A percentile compares a stretch with the other conserved stretches of the same genome.
phyloP scores from a whole-genome alignment of 92 coral and sea anemone genomes.

The Palythoa grandiflora region DNA sequence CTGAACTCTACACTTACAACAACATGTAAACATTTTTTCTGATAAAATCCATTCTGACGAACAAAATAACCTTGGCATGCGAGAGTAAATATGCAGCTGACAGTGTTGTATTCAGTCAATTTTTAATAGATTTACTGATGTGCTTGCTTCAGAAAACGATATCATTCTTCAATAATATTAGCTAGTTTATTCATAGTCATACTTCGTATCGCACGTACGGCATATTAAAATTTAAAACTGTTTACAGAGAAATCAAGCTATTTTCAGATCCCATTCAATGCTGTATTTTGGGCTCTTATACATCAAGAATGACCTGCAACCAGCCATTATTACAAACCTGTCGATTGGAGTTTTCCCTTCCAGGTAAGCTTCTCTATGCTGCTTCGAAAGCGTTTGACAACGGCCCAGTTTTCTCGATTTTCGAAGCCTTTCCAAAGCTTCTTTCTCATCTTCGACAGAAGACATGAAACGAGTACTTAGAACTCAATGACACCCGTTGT shows the following conservation, averaged over 20 bases:
- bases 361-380: conserved; percentile 62
- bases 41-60: too few species aligned
- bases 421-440: conserved; percentile 65
- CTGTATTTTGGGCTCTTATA: conserved; percentile 7
- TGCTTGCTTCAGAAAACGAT: too few species aligned
- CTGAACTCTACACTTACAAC: neutral
- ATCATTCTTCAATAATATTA: neutral
- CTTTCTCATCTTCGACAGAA: conserved; percentile 44
- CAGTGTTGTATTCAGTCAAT: too few species aligned
- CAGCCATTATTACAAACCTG: conserved; percentile 50
- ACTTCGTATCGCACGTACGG: too few species aligned
- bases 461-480: conserved; percentile 16
- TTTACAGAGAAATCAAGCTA: neutral
- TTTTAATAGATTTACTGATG: too few species aligned
- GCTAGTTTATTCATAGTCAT: too few species aligned
- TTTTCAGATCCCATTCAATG: neutral
- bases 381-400: conserved; percentile 69
- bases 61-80: too few species aligned
- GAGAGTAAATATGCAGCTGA: too few species aligned
- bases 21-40: too few species aligned
- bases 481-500: neutral
- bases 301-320: neutral
- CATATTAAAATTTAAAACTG: too few species aligned
- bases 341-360: conserved; percentile 74
- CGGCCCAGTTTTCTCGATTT: conserved; percentile 79